Evolutionary conservation across 2,888 invertebrate species (phyloP), one percentile per base, ranked within the genome.

Genomic region (Cerceris ruficornis): DNA sequence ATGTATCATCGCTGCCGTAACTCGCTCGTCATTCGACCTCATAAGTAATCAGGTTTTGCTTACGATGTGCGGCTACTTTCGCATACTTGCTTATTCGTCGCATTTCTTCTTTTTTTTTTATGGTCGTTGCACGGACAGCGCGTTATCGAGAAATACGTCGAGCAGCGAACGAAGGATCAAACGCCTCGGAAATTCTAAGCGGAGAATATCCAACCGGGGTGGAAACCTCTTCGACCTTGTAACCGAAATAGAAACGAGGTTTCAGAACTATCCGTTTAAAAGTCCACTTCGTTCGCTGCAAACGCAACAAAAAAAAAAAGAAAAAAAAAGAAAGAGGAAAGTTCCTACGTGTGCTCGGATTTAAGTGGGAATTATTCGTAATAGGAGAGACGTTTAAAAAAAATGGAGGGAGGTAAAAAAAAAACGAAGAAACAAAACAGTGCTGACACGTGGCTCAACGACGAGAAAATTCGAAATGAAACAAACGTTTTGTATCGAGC

Each of bases 91-190:
- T 81, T 81, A 75, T 55, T 77, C 84, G 83, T 72, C 71, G 84
- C 85, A 84, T 84, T 58, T 77, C 70, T 55, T 70, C 58, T 11
- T 46, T 46, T 46, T 46, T 46, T 46, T 46, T 46, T 66, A 73
- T 81, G 77, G 76, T 84, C 83, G 83, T 81, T 84, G 80, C 83
- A 84, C 79, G 73, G 81, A 82, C 75, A 67, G 72, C 73, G 64
- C 81, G 81, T 74, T 28, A 71, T 68, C 77, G 69, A 62, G 59
- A 49, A 54, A 14, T 62, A 15, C 55, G 67, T 68, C 58, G 69
- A 73, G 78, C 75, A 70, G 76, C 81, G 70, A 78, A 81, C 78
- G 72, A 68, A 66, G 64, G 49, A 17, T 50, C 41, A 46, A 67
- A 43, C 43, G 28, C 8, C n/a, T 7, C n/a, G 11, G 39, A 28